phyloP scores from a whole-genome alignment of 2,888 invertebrate genomes.

The Caenorhabditis zanzibari region DNA sequence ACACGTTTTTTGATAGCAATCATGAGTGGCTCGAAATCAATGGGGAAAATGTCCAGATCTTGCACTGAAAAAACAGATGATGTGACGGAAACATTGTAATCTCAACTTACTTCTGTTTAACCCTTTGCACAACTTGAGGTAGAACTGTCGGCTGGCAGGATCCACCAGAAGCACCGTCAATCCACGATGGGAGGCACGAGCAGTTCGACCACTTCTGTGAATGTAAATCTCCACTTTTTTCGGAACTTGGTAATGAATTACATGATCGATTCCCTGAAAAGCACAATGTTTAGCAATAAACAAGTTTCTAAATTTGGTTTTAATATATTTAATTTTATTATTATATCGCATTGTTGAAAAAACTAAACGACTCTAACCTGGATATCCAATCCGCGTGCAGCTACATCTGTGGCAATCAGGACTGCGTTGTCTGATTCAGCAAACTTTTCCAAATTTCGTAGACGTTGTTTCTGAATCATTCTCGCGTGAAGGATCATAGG shows the following conservation, averaged over 20 bases:
- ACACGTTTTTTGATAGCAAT: conserved; percentile 87
- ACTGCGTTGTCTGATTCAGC: conserved; percentile 86
- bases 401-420: conserved; percentile 95
- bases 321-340: too few relatives aligned
- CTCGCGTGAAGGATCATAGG: conserved; percentile 86
- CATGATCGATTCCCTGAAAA: conserved; percentile 90
- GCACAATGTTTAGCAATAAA: background rate
- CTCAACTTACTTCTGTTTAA: conserved; percentile 89
- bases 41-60: conserved; percentile 90
- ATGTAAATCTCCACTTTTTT: conserved; percentile 96
- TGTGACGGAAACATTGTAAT: background rate
- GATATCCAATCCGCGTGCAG: conserved; percentile 96
- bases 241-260: conserved; percentile 97
- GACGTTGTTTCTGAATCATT: conserved; percentile 95
- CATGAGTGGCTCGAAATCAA: conserved; percentile 86
- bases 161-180: conserved; percentile 94
- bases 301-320: too few relatives aligned
- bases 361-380: conserved; percentile 81
- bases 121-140: conserved; percentile 89
- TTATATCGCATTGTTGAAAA: too few relatives aligned
- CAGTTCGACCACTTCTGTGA: conserved; percentile 97
- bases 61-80: conserved; percentile 60
- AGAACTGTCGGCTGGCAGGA: conserved; percentile 90
- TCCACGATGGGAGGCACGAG: conserved; percentile 92
- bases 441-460: conserved; percentile 94